phyloP scores from a whole-genome alignment of 2,888 invertebrate genomes.

The Cephus sareptanus region DNA sequence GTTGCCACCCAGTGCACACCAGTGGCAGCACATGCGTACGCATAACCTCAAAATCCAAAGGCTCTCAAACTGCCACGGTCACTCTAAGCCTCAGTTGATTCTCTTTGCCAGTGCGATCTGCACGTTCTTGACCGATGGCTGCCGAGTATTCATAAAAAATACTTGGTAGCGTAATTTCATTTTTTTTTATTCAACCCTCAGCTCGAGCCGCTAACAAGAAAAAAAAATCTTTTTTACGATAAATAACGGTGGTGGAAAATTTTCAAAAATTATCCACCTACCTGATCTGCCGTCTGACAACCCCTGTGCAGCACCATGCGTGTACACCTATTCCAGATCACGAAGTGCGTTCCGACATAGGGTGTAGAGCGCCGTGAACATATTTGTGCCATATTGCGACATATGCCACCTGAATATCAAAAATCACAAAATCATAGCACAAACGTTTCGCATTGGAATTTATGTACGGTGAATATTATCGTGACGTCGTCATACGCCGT shows the following conservation, averaged over 20 bases:
- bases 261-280: background rate
- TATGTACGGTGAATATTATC: background rate
- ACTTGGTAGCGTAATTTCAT: background rate
- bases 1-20: conserved; percentile 18
- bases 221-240: background rate
- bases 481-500: background rate
- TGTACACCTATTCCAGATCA: conserved; percentile 37
- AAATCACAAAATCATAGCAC: conserved; percentile 46
- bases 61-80: conserved; percentile 32
- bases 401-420: conserved; percentile 62
- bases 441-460: background rate
- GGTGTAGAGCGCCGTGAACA: background rate
- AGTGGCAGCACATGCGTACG: conserved; percentile 51
- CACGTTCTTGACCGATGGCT: background rate
- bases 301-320: conserved; percentile 37
- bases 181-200: too few species aligned
- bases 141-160: background rate
- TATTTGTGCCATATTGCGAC: conserved; percentile 54
- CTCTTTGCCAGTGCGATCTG: background rate
- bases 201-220: background rate
- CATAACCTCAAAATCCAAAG: conserved; percentile 35
- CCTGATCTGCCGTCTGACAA: conserved; percentile 37
- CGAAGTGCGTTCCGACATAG: conserved; percentile 1
- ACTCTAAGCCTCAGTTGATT: background rate
- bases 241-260: background rate